A percentile compares a stretch with the other conserved stretches of the same genome.
Conservation (phyloP, 2,113 vertebrate genomes). For the Prunella himalayana region DNA sequence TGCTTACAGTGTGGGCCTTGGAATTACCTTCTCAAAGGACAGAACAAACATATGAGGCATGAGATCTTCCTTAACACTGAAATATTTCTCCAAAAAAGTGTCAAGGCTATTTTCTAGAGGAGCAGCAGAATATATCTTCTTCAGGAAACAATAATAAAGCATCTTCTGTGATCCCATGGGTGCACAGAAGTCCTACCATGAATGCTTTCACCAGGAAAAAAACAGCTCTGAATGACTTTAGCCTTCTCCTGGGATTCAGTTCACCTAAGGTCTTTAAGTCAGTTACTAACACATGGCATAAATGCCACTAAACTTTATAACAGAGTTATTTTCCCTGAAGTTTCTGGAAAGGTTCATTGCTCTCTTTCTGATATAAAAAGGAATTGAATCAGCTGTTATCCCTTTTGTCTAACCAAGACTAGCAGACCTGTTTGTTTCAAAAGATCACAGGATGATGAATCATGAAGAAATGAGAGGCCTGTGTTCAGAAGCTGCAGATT, state of each 20-base stretch:
- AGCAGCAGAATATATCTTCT: not conserved
- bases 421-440: not conserved
- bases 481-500: conserved; percentile 1
- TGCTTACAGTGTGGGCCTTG: not conserved
- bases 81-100: not conserved
- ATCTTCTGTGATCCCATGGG: not conserved
- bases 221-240: not conserved
- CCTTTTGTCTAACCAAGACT: not conserved
- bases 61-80: not conserved
- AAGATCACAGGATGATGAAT: not conserved
- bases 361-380: not conserved
- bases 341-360: not conserved
- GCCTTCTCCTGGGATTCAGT: not conserved
- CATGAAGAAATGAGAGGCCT: not conserved
- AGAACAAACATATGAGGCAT: not conserved
- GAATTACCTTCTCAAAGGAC: not conserved
- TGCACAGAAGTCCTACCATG: not conserved
- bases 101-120: not conserved
- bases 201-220: not conserved
- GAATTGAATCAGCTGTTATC: not conserved
- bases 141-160: not conserved
- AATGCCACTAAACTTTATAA: not conserved
- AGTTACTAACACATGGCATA: not conserved
- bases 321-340: not conserved
- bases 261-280: not conserved